Base-by-base conservation (phyloP, 2,888 invertebrate genomes). In the Rhynchonema sp. region DNA sequence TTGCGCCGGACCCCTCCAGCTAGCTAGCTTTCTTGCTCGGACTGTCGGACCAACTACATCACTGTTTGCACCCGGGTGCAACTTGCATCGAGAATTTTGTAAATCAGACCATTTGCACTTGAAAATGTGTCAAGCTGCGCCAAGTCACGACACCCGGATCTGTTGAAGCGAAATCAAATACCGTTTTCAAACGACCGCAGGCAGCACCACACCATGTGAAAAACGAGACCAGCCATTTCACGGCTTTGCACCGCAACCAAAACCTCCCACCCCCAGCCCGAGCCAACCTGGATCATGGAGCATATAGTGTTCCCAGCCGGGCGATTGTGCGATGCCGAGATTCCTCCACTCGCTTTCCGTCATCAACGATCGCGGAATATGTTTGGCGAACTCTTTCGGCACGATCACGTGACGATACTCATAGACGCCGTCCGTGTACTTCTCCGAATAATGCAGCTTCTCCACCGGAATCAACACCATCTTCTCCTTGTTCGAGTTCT, bases 311-410 rank as follows among this genome's bases (percentile, higher is more conserved):
- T 54, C 38, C 63, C 63, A 63, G 29, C 62, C 63, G 46, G 62
- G 62, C n/a, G 63, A 63, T 53, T 63, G 63, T 20, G 65, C 64
- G 30, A 63, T 56, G 38, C 63, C 63, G 29, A 63, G 29, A 58
- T 63, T 63, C 6, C 63, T 28, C 63, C 63, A 63, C 38, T 63
- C 63, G 20, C 60, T 59, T 53, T 63, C 63, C 2, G 63, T 61
- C 63, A 63, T 61, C 57, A 63, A 49, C 23, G 59, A 64, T 23
- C 29, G 28, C 23, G 63, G 63, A 46, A 63, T 53, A 28, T 60
- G 23, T 49, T 63, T 62, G 56, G 56, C 53, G 20, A 55, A 59
- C 30, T 62, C 62, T 30, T 60, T 60, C n/a, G 60, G 60, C 26
- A 60, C 17, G 25, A 58, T 58, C 13, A 60, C 46, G 55, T 58